Evolutionary conservation across 2,797 vertebrate genomes (phyloP).

Genomic region (Erethizon dorsatum): DNA sequence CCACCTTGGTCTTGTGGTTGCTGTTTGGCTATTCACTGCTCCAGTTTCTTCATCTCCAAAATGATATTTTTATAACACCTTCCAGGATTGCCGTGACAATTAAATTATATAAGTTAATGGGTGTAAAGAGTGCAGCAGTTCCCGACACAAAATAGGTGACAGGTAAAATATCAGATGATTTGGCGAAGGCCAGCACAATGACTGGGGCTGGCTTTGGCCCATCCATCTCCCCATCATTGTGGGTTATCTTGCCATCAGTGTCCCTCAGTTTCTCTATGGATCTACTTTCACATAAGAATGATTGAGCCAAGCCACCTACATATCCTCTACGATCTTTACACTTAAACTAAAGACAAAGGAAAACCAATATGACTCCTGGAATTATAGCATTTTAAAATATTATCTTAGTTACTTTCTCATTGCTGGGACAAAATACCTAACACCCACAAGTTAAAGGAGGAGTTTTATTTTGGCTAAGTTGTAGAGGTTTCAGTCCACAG

Average conservation of each 20-base stretch:
- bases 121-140: background rate
- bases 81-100: background rate
- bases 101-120: background rate
- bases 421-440: background rate
- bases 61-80: background rate
- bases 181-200: background rate
- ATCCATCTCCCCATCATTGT: accelerated
- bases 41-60: conserved; percentile 52
- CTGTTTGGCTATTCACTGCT: background rate
- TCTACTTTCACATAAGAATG: background rate
- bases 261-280: background rate
- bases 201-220: background rate
- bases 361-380: background rate
- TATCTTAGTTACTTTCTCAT: background rate
- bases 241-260: background rate
- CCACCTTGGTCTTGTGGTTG: background rate
- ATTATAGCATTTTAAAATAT: background rate
- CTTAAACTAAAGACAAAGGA: background rate
- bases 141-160: background rate
- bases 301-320: background rate
- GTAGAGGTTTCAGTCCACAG: background rate
- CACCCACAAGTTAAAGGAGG: too few relatives aligned
- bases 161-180: background rate
- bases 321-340: background rate
- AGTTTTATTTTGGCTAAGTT: background rate